These are phyloP conservation scores for Dione juno DNA, from an alignment of 2,888 invertebrate genomes.

Conservation along the genomic window DNA sequence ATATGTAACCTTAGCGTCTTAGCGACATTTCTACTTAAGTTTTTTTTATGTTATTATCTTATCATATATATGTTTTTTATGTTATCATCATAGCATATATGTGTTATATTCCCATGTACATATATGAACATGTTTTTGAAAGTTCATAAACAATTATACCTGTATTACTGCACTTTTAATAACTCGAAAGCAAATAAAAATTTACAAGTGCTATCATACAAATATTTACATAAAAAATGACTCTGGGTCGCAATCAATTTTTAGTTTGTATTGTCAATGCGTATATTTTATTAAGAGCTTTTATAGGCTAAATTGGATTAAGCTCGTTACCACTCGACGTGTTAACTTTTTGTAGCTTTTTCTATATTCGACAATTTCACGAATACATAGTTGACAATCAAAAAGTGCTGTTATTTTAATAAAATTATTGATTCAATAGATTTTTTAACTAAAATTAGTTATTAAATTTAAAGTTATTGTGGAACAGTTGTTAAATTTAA, in stretches of 20 bases:
- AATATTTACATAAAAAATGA: slow-evolving; percentile 15
- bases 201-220: neutral
- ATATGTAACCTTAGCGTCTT: no score
- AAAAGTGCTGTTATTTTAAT: neutral
- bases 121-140: no score
- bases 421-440: neutral
- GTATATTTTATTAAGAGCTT: slow-evolving; percentile 17
- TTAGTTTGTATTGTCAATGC: slow-evolving; percentile 9
- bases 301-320: slow-evolving; percentile 7
- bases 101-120: no score
- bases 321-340: neutral
- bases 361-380: neutral
- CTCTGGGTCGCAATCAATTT: slow-evolving; percentile 14
- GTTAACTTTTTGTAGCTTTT: slow-evolving; percentile 3
- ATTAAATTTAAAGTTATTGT: no score
- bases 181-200: neutral
- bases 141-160: neutral
- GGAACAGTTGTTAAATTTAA: no score
- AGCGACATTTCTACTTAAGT: no score
- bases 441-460: no score
- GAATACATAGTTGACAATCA: neutral
- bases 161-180: neutral
- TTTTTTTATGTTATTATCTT: no score
- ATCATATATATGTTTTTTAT: no score
- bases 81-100: no score